A percentile compares a stretch with the other conserved stretches of the same genome.
These are phyloP conservation scores for Leucosticte australis DNA, from an alignment of 2,113 vertebrate species.

Conservation along the genomic window DNA sequence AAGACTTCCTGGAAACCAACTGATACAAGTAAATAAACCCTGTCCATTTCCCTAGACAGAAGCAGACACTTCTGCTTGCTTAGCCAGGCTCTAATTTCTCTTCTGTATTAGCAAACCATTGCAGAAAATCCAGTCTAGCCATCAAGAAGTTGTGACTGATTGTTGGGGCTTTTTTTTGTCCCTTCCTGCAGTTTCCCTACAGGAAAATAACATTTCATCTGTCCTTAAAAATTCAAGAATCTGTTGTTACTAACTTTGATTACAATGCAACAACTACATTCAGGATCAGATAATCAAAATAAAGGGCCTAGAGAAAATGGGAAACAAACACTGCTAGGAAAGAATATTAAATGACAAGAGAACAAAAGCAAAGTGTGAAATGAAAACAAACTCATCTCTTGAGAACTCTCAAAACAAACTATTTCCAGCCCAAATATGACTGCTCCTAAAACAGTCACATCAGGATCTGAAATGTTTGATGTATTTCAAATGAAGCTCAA, in stretches of 20 bases:
- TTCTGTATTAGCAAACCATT: background rate
- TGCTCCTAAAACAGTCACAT: slow-evolving; percentile 21
- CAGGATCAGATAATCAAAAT: slow-evolving; percentile 41
- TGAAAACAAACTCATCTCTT: slow-evolving; percentile 44
- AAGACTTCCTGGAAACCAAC: background rate
- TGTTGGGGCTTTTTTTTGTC: background rate
- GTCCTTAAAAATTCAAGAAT: background rate
- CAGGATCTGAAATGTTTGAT: slow-evolving; percentile 15
- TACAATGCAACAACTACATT: background rate
- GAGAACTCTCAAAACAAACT: slow-evolving; percentile 33
- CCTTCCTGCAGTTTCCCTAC: background rate
- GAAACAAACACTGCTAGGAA: slow-evolving; percentile 27
- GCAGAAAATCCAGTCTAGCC: background rate
- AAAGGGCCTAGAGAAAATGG: slow-evolving; percentile 23
- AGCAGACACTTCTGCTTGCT: background rate
- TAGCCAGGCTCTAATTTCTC: background rate
- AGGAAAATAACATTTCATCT: background rate
- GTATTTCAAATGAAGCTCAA: slow-evolving; percentile 40
- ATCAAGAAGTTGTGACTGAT: background rate
- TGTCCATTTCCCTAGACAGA: background rate
- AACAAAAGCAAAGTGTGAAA: slow-evolving; percentile 63
- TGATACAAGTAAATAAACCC: background rate
- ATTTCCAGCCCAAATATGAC: slow-evolving; percentile 10
- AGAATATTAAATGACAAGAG: slow-evolving; percentile 44
- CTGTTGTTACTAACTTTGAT: background rate